Conservation (phyloP, 2,888 invertebrate species). For the Stenurella melanura region DNA sequence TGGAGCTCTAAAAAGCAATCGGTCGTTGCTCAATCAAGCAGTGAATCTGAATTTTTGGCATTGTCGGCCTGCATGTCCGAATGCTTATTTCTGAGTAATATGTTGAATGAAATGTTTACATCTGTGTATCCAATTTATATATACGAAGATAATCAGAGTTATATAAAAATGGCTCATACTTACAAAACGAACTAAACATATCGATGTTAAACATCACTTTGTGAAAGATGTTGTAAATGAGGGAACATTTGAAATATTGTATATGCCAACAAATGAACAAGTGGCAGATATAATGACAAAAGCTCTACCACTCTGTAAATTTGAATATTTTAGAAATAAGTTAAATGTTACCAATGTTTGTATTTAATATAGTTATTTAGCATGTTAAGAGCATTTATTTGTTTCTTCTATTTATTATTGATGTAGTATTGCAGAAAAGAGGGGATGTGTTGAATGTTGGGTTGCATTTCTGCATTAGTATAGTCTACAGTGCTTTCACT, state of each 20-base stretch:
- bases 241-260: conserved; percentile 36
- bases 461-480: not conserved
- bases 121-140: conserved; percentile 36
- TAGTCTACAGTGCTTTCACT: not conserved
- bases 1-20: too few relatives aligned
- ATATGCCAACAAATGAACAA: conserved; percentile 36
- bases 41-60: too few relatives aligned
- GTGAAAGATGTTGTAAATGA: conserved; percentile 36
- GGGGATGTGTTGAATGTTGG: conserved; percentile 18
- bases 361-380: not conserved
- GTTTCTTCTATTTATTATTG: not conserved
- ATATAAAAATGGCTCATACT: conserved; percentile 41
- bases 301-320: conserved; percentile 29
- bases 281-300: conserved; percentile 43
- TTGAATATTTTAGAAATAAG: conserved; percentile 38
- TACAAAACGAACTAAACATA: conserved; percentile 41
- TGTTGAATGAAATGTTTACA: conserved; percentile 28
- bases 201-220: conserved; percentile 44
- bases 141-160: conserved; percentile 42
- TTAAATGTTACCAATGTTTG: conserved; percentile 20
- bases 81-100: conserved; percentile 43
- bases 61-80: too few relatives aligned
- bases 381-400: not conserved
- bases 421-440: conserved; percentile 11
- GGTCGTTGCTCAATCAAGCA: too few relatives aligned